Conservation (phyloP, 1,140 invertebrate genomes). For the Cecropterus lyciades region DNA sequence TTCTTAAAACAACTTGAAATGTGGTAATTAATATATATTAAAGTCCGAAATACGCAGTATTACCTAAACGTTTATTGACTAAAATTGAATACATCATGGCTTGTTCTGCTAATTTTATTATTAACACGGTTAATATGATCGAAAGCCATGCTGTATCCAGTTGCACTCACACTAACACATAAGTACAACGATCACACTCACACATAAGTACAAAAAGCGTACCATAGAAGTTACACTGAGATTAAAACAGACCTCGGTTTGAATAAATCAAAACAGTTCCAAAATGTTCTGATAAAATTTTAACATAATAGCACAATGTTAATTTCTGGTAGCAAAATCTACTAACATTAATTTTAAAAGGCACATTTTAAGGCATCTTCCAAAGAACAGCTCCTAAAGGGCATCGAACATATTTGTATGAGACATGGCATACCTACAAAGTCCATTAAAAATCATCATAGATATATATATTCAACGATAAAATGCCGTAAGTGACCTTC, state of each 20-base stretch:
- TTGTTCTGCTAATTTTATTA: neutral
- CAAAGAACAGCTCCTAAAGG: slow-evolving; percentile 20
- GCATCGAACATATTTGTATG: no score
- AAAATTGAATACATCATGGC: slow-evolving; percentile 9
- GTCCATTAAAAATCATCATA: no score
- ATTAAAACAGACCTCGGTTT: slow-evolving; percentile 57
- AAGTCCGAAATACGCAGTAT: neutral
- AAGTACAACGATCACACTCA: slow-evolving; percentile 61
- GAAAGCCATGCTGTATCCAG: slow-evolving; percentile 37
- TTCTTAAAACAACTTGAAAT: no score
- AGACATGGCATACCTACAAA: no score
- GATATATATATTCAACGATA: no score
- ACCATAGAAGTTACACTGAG: slow-evolving; percentile 59
- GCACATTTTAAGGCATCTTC: slow-evolving; percentile 49
- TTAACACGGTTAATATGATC: slow-evolving; percentile 12
- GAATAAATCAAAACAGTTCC: slow-evolving; percentile 13
- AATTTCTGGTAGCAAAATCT: slow-evolving; percentile 13
- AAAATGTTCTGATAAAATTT: slow-evolving; percentile 8
- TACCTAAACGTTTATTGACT: slow-evolving; percentile 10
- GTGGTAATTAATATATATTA: neutral
- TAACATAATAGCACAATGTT: neutral
- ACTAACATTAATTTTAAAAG: slow-evolving; percentile 38
- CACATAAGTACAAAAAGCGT: slow-evolving; percentile 76
- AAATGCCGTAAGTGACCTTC: no score
- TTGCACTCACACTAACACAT: slow-evolving; percentile 50